phyloP scores from a whole-genome alignment of 1,140 invertebrate species.

The Leptoteleia sp. region DNA sequence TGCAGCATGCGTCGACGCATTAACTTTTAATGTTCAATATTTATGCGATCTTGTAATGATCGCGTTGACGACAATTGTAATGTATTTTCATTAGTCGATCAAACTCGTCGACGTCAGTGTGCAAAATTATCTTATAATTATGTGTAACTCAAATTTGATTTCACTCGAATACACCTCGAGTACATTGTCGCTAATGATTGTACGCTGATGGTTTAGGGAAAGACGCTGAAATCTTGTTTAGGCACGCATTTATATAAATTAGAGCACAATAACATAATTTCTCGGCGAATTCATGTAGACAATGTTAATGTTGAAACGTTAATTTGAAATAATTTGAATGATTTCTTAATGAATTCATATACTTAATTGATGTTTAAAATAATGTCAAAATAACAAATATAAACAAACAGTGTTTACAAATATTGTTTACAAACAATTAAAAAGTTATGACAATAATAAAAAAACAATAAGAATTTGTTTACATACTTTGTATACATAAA shows the following conservation, averaged over 20 bases:
- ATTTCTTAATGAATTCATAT: too few species aligned
- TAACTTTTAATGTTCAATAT: slow-evolving; percentile 23
- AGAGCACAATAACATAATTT: slow-evolving; percentile 21
- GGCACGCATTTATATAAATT: slow-evolving; percentile 29
- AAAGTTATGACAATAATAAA: too few species aligned
- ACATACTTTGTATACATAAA: too few species aligned
- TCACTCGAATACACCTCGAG: slow-evolving; percentile 5
- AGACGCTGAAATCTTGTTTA: slow-evolving; percentile 14
- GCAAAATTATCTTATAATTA: slow-evolving; percentile 33
- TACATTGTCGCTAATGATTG: slow-evolving; percentile 25
- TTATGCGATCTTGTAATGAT: slow-evolving; percentile 13
- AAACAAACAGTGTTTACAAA: too few species aligned
- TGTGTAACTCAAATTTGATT: slow-evolving; percentile 20
- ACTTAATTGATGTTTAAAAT: too few species aligned
- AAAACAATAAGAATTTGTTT: too few species aligned
- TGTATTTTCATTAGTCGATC: slow-evolving; percentile 36
- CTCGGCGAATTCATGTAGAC: too few species aligned
- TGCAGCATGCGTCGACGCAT: too few species aligned
- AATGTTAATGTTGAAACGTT: too few species aligned
- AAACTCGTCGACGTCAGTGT: slow-evolving; percentile 22
- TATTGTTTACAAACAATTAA: too few species aligned
- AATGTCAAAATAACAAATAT: too few species aligned
- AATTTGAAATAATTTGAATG: too few species aligned
- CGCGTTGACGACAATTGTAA: slow-evolving; percentile 29
- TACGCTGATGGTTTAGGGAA: slow-evolving; percentile 15